Conservation (phyloP, 2,797 vertebrate species). For the Pangasius macronema region DNA sequence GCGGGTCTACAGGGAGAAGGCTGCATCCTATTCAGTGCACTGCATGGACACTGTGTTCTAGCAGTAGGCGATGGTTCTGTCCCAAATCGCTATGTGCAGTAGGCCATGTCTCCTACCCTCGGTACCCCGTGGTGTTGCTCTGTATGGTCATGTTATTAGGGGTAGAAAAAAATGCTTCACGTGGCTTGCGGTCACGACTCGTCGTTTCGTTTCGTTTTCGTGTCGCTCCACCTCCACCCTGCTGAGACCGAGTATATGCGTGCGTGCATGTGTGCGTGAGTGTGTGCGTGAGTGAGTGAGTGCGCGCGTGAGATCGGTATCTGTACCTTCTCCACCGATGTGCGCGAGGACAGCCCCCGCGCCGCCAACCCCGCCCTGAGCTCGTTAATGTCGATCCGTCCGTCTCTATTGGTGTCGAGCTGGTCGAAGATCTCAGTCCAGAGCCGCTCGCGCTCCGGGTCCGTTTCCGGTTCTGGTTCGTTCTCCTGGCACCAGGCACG, state of each 20-base stretch:
- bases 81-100: not conserved
- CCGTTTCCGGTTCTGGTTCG: slow-evolving; percentile 43
- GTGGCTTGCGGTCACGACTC: not conserved
- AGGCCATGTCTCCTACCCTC: not conserved
- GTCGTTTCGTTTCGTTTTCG: not conserved
- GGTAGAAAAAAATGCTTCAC: not conserved
- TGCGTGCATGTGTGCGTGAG: not conserved
- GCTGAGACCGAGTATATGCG: not conserved
- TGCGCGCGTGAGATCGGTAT: not conserved
- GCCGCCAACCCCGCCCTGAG: slow-evolving; percentile 79
- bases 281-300: not conserved
- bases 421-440: slow-evolving; percentile 84
- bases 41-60: not conserved
- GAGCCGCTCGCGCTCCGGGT: slow-evolving; percentile 72
- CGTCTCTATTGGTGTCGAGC: slow-evolving; percentile 88
- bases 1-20: not conserved
- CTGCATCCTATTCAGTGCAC: not conserved
- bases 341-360: slow-evolving; percentile 71
- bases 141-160: not conserved
- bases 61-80: not conserved
- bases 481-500: slow-evolving; percentile 66
- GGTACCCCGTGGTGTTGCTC: not conserved
- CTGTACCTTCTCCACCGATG: slow-evolving; percentile 76
- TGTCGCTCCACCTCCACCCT: not conserved
- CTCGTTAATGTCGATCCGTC: slow-evolving; percentile 83